phyloP scores from a whole-genome alignment of 2,888 invertebrate species.

The Prosapia bicincta region DNA sequence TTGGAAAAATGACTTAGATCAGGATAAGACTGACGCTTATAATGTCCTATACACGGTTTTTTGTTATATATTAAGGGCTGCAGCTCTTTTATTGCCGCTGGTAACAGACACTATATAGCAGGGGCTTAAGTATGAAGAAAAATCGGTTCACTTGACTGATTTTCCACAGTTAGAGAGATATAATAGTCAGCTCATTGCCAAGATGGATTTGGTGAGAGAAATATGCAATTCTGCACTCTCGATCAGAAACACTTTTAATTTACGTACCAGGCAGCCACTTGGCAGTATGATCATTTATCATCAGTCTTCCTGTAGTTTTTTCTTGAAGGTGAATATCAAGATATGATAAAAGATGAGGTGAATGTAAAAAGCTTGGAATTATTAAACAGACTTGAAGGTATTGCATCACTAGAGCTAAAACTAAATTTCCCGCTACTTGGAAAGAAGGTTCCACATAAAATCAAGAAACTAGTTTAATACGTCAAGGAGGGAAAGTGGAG shows the following conservation, averaged over 20 bases:
- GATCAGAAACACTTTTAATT: not conserved
- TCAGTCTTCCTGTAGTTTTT: conserved; percentile 16
- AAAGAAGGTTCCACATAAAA: conserved; percentile 5
- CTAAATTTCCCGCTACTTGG: conserved; percentile 3
- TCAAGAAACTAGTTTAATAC: conserved; percentile 3
- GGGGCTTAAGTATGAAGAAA: not conserved
- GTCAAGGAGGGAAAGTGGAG: conserved; percentile 7
- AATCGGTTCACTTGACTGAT: conserved; percentile 7
- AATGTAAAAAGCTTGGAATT: conserved; percentile 35
- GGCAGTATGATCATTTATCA: not conserved
- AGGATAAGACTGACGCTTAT: conserved; percentile 5
- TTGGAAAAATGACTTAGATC: conserved; percentile 7
- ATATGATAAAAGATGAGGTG: conserved; percentile 10
- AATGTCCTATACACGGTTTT: conserved; percentile 16
- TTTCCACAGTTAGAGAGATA: not conserved
- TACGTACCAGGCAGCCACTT: conserved; percentile 11
- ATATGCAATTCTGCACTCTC: conserved; percentile 17
- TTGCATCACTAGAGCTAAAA: not conserved
- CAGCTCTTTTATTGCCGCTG: conserved; percentile 8
- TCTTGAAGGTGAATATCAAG: conserved; percentile 56
- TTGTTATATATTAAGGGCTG: conserved; percentile 7
- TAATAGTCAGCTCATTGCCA: not conserved
- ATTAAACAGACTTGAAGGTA: not conserved
- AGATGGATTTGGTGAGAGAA: conserved; percentile 13
- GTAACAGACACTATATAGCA: conserved; percentile 5